These are phyloP conservation scores for Odocoileus hemionus DNA, from an alignment of 2,113 vertebrate species.

Conservation along the genomic window DNA sequence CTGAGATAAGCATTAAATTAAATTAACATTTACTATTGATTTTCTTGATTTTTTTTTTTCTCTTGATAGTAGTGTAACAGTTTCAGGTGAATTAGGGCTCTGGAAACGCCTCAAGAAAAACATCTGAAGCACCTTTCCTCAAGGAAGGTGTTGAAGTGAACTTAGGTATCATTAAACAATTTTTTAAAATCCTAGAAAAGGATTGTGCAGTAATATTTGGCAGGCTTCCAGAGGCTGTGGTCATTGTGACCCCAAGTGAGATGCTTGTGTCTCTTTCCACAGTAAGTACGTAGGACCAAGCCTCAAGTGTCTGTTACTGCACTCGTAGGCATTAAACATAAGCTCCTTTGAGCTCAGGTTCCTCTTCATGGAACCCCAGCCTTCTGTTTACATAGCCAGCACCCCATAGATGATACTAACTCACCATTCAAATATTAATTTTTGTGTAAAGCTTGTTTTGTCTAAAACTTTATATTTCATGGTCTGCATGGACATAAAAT, in stretches of 20 bases:
- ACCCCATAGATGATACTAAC: not conserved
- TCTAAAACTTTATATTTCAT: not conserved
- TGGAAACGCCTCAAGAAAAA: not conserved
- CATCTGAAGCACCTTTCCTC: not conserved
- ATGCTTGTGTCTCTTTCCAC: not conserved
- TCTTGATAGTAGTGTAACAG: not conserved
- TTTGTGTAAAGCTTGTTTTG: not conserved
- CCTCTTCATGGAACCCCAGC: not conserved
- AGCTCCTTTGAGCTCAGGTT: not conserved
- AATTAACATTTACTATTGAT: not conserved
- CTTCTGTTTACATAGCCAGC: not conserved
- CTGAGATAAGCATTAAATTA: not conserved
- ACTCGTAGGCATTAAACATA: not conserved
- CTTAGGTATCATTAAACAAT: not conserved
- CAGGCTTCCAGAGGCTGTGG: not conserved
- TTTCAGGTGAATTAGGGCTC: not conserved
- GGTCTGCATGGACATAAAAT: not conserved
- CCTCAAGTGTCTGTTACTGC: not conserved
- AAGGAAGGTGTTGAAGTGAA: not conserved
- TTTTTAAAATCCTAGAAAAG: not conserved
- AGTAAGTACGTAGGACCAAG: not conserved
- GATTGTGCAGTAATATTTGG: not conserved
- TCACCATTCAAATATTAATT: not conserved
- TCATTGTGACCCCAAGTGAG: not conserved
- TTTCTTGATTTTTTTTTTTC: not conserved